phyloP scores from a whole-genome alignment of 2,797 vertebrate species.

The Takifugu ocellatus region DNA sequence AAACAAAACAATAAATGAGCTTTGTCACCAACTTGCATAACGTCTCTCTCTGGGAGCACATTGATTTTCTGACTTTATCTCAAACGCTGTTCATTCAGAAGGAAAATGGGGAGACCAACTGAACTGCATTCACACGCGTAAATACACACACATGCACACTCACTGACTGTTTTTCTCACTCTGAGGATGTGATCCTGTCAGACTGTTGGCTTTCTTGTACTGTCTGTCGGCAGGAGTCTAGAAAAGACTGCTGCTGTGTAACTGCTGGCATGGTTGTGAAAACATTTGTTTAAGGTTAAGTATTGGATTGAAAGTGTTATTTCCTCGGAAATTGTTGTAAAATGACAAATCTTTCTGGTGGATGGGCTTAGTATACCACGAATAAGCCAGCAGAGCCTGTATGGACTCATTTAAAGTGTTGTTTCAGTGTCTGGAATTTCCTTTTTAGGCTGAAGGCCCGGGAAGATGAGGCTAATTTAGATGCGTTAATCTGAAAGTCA shows the following conservation, averaged over 20 bases:
- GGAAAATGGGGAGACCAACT: conserved; percentile 39
- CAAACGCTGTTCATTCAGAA: conserved; percentile 40
- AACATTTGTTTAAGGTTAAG: not conserved
- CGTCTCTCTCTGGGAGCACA: conserved; percentile 33
- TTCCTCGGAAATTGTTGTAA: not conserved
- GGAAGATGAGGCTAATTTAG: too few species aligned
- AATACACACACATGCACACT: not conserved
- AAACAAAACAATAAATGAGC: conserved; percentile 53
- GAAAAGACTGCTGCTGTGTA: not conserved
- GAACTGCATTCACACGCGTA: conserved; percentile 22
- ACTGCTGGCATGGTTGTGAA: not conserved
- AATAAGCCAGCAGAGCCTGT: not conserved
- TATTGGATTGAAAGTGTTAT: not conserved
- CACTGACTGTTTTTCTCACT: not conserved
- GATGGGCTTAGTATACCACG: too few species aligned
- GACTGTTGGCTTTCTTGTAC: not conserved
- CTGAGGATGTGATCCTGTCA: not conserved
- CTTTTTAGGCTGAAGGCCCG: not conserved
- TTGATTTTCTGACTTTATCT: conserved; percentile 46
- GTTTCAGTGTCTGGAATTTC: not conserved
- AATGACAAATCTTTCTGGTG: not conserved
- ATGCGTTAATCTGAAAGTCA: too few species aligned
- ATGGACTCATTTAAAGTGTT: not conserved
- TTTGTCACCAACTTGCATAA: conserved; percentile 65
- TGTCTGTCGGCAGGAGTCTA: not conserved